These are phyloP conservation scores for Varanus salvator DNA, from an alignment of 2,113 vertebrate genomes.

Conservation along the genomic window DNA sequence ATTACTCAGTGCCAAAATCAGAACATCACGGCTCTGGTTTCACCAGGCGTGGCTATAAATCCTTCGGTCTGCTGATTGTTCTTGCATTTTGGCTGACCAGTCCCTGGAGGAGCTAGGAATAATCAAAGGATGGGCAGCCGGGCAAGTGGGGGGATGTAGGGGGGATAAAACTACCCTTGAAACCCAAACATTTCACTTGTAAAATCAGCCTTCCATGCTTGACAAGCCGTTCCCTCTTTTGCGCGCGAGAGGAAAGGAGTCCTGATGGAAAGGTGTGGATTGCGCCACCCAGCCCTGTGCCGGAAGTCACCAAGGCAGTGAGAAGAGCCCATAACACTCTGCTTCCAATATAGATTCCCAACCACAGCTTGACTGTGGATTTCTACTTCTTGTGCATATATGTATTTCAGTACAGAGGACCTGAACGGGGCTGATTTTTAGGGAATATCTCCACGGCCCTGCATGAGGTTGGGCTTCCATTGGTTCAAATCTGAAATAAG, in stretches of 20 bases:
- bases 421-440: neutral
- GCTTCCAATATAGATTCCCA: fast-evolving
- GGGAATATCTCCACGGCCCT: neutral
- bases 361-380: neutral
- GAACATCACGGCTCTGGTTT: slow-evolving; percentile 34
- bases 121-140: slow-evolving; percentile 40
- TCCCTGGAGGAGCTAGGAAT: slow-evolving; percentile 44
- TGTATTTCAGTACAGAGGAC: neutral
- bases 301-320: neutral
- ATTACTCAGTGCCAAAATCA: slow-evolving; percentile 62
- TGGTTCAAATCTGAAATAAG: neutral
- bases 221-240: neutral
- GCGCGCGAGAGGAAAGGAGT: neutral
- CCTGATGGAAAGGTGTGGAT: neutral
- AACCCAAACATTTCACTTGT: slow-evolving; percentile 28
- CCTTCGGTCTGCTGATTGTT: slow-evolving; percentile 51
- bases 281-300: neutral
- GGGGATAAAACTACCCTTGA: slow-evolving; percentile 46
- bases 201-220: neutral
- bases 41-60: slow-evolving; percentile 30
- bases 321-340: neutral
- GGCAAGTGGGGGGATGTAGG: neutral
- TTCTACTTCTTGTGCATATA: neutral
- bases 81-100: slow-evolving; percentile 37
- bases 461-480: neutral